Evolutionary conservation across 1,140 invertebrate species (phyloP).

Genomic region (Neodiprion lecontei): DNA sequence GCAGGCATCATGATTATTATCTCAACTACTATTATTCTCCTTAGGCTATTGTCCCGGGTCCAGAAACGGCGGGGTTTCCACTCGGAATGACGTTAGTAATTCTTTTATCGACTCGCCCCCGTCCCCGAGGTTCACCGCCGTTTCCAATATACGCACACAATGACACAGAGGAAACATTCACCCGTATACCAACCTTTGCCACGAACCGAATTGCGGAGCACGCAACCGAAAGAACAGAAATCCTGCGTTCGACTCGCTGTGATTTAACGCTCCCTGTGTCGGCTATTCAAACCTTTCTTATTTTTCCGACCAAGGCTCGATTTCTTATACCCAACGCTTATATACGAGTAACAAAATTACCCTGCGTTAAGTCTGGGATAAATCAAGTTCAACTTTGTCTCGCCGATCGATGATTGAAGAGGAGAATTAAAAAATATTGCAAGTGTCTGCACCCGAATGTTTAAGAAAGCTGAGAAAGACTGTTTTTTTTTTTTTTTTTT

Average conservation of each 20-base stretch:
- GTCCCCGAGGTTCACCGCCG: background rate
- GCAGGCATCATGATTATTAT: background rate
- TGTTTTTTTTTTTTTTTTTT: background rate
- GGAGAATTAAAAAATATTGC: background rate
- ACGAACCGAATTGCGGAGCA: background rate
- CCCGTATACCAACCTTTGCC: background rate
- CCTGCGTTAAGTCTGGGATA: no score
- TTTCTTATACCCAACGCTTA: no score
- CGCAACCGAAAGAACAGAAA: slow-evolving; percentile 2
- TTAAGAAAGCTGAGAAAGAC: background rate
- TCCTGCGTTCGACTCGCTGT: slow-evolving; percentile 4
- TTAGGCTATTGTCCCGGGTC: background rate
- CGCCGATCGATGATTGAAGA: background rate
- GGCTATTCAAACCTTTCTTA: background rate
- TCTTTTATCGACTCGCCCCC: background rate
- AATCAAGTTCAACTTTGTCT: no score
- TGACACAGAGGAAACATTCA: background rate
- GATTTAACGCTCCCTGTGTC: background rate
- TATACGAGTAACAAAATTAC: no score
- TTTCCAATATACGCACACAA: background rate
- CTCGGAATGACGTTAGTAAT: slow-evolving; percentile 5
- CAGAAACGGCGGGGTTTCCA: background rate
- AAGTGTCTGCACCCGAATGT: background rate
- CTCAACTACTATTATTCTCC: background rate
- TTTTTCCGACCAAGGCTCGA: no score